Evolutionary conservation across 2,888 invertebrate genomes (phyloP).

Genomic region (Marasmarcha lunaedactyla): DNA sequence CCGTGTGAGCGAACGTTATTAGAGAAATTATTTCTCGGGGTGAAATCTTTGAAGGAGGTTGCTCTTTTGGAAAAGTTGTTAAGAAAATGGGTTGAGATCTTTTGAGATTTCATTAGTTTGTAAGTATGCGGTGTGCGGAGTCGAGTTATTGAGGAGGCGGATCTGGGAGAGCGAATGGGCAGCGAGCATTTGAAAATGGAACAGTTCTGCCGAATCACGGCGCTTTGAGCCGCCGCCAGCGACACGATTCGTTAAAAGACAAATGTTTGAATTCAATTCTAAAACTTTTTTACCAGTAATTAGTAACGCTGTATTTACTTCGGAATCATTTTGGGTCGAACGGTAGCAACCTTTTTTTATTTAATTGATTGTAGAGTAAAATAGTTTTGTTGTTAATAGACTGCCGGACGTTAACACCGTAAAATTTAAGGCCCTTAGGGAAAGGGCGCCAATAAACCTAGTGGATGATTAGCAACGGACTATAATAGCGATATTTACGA

Average conservation of each 20-base stretch:
- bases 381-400: slow-evolving; percentile 47
- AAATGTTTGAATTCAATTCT: slow-evolving; percentile 69
- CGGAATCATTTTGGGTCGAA: slow-evolving; percentile 40
- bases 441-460: no score
- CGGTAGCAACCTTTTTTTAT: slow-evolving; percentile 29
- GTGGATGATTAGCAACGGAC: no score
- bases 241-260: slow-evolving; percentile 69
- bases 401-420: slow-evolving; percentile 17
- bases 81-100: slow-evolving; percentile 70
- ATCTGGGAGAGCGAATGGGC: slow-evolving; percentile 65
- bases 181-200: slow-evolving; percentile 59
- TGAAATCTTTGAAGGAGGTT: slow-evolving; percentile 67
- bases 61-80: slow-evolving; percentile 69
- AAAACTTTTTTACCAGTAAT: slow-evolving; percentile 51
- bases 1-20: slow-evolving; percentile 64
- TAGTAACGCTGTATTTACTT: slow-evolving; percentile 58
- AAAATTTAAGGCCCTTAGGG: no score
- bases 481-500: no score
- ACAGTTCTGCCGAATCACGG: slow-evolving; percentile 57
- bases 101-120: slow-evolving; percentile 66
- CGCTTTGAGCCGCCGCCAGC: slow-evolving; percentile 60
- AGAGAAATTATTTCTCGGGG: slow-evolving; percentile 66
- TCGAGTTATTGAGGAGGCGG: slow-evolving; percentile 69
- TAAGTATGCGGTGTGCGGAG: slow-evolving; percentile 65
- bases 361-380: slow-evolving; percentile 32